Base-by-base conservation (phyloP, 2,888 invertebrate species). In the Cylloceria caligata region DNA sequence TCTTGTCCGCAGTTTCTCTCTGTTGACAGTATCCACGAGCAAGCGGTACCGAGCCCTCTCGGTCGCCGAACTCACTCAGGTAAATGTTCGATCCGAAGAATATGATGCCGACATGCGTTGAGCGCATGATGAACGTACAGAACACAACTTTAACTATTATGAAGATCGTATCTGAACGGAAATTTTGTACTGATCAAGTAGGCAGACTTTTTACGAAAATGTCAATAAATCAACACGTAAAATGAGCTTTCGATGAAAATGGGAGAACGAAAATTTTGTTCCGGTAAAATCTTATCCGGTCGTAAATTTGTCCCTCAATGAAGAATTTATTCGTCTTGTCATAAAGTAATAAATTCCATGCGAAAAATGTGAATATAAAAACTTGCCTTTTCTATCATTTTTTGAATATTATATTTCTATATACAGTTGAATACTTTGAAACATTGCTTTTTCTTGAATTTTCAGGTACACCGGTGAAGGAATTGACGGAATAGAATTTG, bases 401-500 rank as follows among this genome's bases (percentile, higher is more conserved):
- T 45, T 45, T n/a, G n/a, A n/a, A n/a, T n/a, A n/a, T 49, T 21
- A 19, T 49, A 6, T 19, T 19, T 5, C 9, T 19, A 7, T 49
- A 16, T 49, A 7, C 6, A 21, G 1, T 49, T 19, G 5, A 21
- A 7, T 49, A 49, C 3, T 49, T n/a, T 19, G 4, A 4, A 16
- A 19, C 49, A 30, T 30, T 30, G 30, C 30, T 30, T 30, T 4
- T 4, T 4, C 3, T 30, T 5, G 30, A 3, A 30, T 30, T 30
- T 30, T 30, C 5, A 49, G 98, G 98, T 98, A 98, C 94, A 98
- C 98, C 21, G 98, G 98, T 73, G 98, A 98, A 93, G 98, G 98
- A 83, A 98, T 98, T 98, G 98, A 98, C 93, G 98, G 98, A 94
- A 97, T 98, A 97, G 98, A 98, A 94, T 98, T 98, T 94, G 98